These are phyloP conservation scores for Rhabdophis nuchalis DNA, from an alignment of 2,797 vertebrate genomes.

Conservation along the genomic window DNA sequence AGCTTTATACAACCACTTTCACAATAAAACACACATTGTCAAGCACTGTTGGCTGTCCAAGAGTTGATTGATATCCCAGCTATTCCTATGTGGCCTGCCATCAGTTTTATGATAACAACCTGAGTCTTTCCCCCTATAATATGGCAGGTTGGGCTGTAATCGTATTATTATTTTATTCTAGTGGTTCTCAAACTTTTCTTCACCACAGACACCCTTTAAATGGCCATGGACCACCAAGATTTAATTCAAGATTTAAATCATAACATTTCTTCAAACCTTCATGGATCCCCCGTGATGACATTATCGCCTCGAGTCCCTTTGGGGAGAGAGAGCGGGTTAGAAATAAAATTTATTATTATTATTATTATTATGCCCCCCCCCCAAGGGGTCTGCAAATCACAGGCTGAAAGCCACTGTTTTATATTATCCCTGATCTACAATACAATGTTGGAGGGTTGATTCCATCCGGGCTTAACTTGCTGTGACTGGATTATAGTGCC, in stretches of 20 bases:
- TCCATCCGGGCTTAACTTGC: background rate
- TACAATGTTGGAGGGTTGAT: background rate
- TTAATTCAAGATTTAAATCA: background rate
- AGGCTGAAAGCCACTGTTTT: background rate
- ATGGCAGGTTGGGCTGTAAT: background rate
- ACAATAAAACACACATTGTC: background rate
- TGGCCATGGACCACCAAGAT: background rate
- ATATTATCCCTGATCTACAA: background rate
- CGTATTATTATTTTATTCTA: background rate
- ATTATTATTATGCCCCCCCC: fast-evolving
- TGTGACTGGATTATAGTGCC: background rate
- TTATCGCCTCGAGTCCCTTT: too few species aligned
- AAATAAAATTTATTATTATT: too few species aligned
- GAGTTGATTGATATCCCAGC: background rate
- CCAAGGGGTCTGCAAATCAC: too few species aligned
- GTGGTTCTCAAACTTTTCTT: background rate
- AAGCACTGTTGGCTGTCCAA: background rate
- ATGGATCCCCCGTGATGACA: too few species aligned
- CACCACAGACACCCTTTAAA: background rate
- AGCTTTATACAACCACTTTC: background rate
- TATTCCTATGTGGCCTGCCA: background rate
- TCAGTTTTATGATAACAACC: background rate
- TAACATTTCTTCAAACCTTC: background rate
- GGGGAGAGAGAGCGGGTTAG: too few species aligned
- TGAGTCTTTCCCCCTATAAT: background rate